Evolutionary conservation across 2,113 vertebrate genomes (phyloP).

Genomic region (Rhabdornis inornatus): DNA sequence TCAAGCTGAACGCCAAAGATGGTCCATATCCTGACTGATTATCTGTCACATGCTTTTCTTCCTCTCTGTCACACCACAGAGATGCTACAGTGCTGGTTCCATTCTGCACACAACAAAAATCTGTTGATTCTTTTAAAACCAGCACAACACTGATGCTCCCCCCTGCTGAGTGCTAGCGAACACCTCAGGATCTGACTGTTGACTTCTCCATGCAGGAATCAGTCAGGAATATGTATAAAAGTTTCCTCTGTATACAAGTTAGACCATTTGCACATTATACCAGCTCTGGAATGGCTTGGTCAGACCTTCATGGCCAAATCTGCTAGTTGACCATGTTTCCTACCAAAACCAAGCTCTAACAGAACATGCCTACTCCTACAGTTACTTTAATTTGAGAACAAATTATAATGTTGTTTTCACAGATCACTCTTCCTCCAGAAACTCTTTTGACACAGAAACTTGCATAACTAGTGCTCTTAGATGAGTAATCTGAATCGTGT

Average conservation of each 20-base stretch:
- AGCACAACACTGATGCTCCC: neutral
- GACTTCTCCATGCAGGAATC: neutral
- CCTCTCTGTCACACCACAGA: neutral
- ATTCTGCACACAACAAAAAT: neutral
- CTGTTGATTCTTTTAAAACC: neutral
- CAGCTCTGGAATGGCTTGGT: neutral
- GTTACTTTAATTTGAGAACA: constrained; percentile 35
- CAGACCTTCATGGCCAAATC: neutral
- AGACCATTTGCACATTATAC: neutral
- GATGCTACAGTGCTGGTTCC: neutral
- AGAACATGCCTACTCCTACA: constrained; percentile 21
- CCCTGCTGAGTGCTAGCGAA: neutral
- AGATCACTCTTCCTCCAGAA: constrained; percentile 43
- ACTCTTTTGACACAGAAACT: constrained; percentile 51
- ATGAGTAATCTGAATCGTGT: constrained; percentile 25
- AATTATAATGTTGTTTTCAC: constrained; percentile 47
- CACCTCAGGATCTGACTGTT: neutral
- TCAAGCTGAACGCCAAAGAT: neutral
- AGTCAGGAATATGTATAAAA: neutral
- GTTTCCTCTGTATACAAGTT: neutral
- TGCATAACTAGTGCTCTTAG: constrained; percentile 22
- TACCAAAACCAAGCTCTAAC: neutral
- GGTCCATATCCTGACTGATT: neutral
- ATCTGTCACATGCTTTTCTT: neutral
- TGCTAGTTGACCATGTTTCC: neutral